Base-by-base conservation (phyloP, 2,113 vertebrate species). In the Daphoenositta chrysoptera region DNA sequence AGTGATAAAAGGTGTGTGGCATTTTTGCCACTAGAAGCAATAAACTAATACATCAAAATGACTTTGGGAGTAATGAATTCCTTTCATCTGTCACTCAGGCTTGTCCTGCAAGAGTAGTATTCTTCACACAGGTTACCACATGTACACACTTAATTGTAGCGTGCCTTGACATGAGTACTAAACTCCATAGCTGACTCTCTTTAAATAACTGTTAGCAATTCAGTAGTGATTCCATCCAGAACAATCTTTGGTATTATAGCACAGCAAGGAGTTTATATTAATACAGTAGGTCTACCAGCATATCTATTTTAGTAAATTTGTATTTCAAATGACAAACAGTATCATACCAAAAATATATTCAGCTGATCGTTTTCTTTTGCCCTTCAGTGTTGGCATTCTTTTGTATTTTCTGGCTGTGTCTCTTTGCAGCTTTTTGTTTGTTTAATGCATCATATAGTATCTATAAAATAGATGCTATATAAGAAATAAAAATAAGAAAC, bases 141-240 rank as follows among this genome's bases (percentile, higher is more conserved):
- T 16, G 31, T 72, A 64, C 0, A 0, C 45, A 48, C 48, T 54
- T 89, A 81, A 89, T 72, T 77, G 58, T 50, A 65, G 45, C n/a
- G 0, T 54, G 63, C 27, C 63, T 77, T 83, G 57, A 69, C 44
- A 15, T 24, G 54, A 66, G 73, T 76, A 26, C 40, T 89, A 82
- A 68, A 48, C 51, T 47, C 28, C 20, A 16, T 63, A 50, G 30
- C 30, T 4, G 1, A 31, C 31, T 93, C 51, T 79, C 50, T 91
- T 76, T 79, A 84, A 90, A 50, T 72, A 91, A 72, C 54, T 93
- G 76, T 54, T 94, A 89, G 61, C 66, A 70, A 23, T 91, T 93
- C 60, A 57, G 58, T 26, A 42, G 75, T 72, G 44, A 80, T 85
- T 85, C 80, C 4, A 39, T 79, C 45, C 35, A 48, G 70, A 70